Percentiles rank a stretch among this genome's conserved stretches.
Conservation (phyloP, 2,888 invertebrate genomes). For the Vanessa cardui region DNA sequence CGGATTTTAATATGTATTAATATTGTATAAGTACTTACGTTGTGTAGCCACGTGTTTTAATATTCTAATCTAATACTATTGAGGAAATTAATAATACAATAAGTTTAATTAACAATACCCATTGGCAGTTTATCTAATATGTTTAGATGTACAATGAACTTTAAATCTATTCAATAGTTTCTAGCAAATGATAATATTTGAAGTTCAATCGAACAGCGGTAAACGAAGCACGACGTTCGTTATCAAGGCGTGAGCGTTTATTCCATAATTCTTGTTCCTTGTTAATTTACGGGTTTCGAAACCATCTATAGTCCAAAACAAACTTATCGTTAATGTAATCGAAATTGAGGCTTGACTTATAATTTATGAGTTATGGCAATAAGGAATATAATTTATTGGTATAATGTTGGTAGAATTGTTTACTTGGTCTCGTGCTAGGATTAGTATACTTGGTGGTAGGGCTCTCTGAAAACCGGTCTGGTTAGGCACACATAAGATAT, state of each 20-base stretch:
- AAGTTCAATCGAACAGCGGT: constrained; percentile 38
- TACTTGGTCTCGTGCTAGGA: too few relatives aligned
- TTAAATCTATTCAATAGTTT: constrained; percentile 5
- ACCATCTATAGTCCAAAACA: constrained; percentile 31
- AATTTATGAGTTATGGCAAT: constrained; percentile 17
- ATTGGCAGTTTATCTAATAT: neutral
- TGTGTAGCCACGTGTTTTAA: too few relatives aligned
- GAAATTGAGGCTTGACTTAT: constrained; percentile 19
- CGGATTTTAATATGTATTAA: too few relatives aligned
- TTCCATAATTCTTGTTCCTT: constrained; percentile 39
- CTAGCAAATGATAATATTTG: constrained; percentile 21
- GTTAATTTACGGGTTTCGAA: constrained; percentile 38
- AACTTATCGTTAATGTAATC: constrained; percentile 18
- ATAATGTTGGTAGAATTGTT: too few relatives aligned
- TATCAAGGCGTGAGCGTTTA: constrained; percentile 38
- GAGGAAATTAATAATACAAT: too few relatives aligned
- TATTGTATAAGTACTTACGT: too few relatives aligned
- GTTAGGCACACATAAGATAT: too few relatives aligned
- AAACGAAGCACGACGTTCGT: constrained; percentile 34
- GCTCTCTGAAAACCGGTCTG: neutral
- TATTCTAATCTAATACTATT: too few relatives aligned
- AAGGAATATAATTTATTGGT: neutral
- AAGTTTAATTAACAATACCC: neutral
- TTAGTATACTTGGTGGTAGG: too few relatives aligned
- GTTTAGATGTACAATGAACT: neutral